Evolutionary conservation across 2,888 invertebrate genomes (phyloP).

Genomic region (Allygus modestus): DNA sequence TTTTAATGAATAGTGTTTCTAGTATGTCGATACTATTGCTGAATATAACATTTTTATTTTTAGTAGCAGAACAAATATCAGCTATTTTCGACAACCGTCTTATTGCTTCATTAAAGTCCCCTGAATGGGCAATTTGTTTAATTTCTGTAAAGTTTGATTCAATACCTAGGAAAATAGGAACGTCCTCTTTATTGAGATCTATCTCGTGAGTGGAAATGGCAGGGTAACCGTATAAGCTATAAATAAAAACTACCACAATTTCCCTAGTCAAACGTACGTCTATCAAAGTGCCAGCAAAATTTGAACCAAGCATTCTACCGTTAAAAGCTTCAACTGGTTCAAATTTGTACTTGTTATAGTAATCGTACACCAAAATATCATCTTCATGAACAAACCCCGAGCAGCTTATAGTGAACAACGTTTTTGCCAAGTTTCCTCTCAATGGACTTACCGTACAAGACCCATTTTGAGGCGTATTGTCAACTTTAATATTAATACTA

Average conservation of each 20-base stretch:
- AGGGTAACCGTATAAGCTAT: neutral
- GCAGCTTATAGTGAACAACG: neutral
- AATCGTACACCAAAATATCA: neutral
- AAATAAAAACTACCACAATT: conserved; percentile 4
- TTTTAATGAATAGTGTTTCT: too few relatives aligned
- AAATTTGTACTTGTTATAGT: conserved; percentile 10
- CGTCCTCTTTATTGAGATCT: neutral
- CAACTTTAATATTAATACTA: neutral
- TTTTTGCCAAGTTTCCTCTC: neutral
- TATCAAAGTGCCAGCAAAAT: neutral
- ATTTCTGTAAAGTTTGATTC: neutral
- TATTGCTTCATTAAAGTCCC: neutral
- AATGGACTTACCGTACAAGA: neutral
- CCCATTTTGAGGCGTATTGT: neutral
- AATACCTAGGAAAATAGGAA: neutral
- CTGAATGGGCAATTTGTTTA: neutral
- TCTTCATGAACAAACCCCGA: neutral
- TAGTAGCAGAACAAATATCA: neutral
- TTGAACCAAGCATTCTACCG: neutral
- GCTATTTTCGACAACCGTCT: neutral
- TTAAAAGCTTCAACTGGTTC: conserved; percentile 4
- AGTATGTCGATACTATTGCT: too few relatives aligned
- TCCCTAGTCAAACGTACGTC: neutral
- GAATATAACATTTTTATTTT: neutral
- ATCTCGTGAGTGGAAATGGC: neutral